Evolutionary conservation across 2,113 vertebrate genomes (phyloP), one percentile per base, ranked within the genome.

Genomic region (Anhinga anhinga): DNA sequence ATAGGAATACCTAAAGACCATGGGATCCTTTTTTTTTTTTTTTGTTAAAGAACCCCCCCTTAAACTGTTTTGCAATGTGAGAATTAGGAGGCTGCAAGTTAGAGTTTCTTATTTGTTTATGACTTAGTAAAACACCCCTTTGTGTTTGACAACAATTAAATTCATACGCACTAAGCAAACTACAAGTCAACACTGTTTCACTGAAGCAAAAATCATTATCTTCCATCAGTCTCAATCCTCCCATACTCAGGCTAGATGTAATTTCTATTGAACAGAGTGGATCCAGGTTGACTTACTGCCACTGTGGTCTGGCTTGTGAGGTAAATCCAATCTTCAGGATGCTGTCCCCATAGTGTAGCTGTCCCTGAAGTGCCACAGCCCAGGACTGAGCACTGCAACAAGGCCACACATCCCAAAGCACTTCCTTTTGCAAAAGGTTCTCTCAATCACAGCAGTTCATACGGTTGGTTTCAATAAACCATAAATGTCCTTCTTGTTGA

Each of bases 401-500:
- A 59, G 18, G 15, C 45, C 73, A 9, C 3, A 66, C 0, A 1
- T 36, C 13, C 14, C 32, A 30, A 88, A 88, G 25, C 15, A 27
- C 7, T 47, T 76, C 9, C 29, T 94, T 79, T 58, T 72, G 27
- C 36, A 85, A 86, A 82, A 87, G 3, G 7, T 65, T 72, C 49
- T 52, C 34, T 55, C 72, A 30, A 32, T 56, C 0, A 1, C 12
- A 45, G 27, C 0, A 0, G 3, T 69, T 88, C 0, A 0, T 36
- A 12, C 11, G 3, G 44, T 42, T 79, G 42, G 27, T 47, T 42
- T 62, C 63, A 67, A n/a, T 29, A 49, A 73, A 38, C 13, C 62
- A 55, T 17, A 59, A 59, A 50, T 10, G 7, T 2, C 16, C 18
- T 66, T 65, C 44, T 66, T 63, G 20, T 58, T 36, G 23, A 77